These are phyloP conservation scores for Argyra leucocephala DNA, from an alignment of 2,888 invertebrate species.

Conservation along the genomic window DNA sequence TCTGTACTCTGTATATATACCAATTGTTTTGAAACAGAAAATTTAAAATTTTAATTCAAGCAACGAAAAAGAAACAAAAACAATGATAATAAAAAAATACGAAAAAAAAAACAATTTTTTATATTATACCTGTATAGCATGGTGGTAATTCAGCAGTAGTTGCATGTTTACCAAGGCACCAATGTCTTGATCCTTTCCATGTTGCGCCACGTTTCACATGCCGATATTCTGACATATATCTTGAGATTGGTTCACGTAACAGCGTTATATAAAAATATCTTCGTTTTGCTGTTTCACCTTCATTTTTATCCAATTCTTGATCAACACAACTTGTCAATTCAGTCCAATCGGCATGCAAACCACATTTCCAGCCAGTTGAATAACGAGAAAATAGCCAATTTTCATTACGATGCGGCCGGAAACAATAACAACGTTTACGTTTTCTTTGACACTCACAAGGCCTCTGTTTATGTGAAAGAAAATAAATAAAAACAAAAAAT, in stretches of 20 bases:
- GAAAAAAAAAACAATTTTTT: not conserved
- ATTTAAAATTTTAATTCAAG: no score
- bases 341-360: conserved; percentile 96
- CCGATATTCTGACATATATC: conserved; percentile 91
- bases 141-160: conserved; percentile 73
- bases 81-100: not conserved
- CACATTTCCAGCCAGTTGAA: conserved; percentile 97
- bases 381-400: conserved; percentile 97
- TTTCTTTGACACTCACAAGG: conserved; percentile 89
- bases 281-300: conserved; percentile 68
- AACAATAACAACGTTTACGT: conserved; percentile 83
- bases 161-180: conserved; percentile 66
- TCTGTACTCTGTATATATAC: not conserved
- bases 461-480: conserved; percentile 47
- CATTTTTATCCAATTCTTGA: conserved; percentile 80
- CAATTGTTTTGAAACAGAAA: no score
- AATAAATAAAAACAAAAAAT: not conserved
- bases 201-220: conserved; percentile 95
- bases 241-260: conserved; percentile 82
- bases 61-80: not conserved
- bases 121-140: conserved; percentile 50
- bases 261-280: conserved; percentile 95
- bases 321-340: conserved; percentile 90
- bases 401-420: conserved; percentile 83
- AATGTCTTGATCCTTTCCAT: conserved; percentile 77